Base-by-base conservation (phyloP, 2,797 vertebrate genomes). In the Hydrocynus forskahlii region DNA sequence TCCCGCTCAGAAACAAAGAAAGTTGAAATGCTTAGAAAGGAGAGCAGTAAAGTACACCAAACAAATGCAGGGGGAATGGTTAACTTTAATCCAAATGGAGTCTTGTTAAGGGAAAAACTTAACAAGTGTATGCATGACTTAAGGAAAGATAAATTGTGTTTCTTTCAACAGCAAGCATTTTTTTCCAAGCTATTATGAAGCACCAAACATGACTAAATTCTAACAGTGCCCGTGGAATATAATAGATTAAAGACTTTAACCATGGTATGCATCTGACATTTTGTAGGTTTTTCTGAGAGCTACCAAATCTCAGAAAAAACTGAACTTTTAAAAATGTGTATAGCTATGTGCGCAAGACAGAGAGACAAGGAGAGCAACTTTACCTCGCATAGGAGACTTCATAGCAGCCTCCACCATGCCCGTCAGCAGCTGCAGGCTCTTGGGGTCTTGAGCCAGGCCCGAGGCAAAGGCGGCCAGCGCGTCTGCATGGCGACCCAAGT, bases 391-490 rank as follows among this genome's bases (percentile, higher is more conserved):
- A 1, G 97, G 98, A 0, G 97, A 99, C 88, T 99, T 99, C 97
- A 99, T 99, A 92, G 97, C 97, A 0, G 98, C 98, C 92, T 99
- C 97, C 43, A 99, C 95, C 97, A 99, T 99, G 85, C 98, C 97
- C 78, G 99, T 96, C 88, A 99, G 93, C 2, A 99, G 96, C 94
- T 99, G 98, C 4, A 99, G 96, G 88, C 98, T 99, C 93, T 99
- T 99, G 94, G 98, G 97, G 88, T 99, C 98, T 84, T 99, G 98
- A 35, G 98, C 98, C 93, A 99, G 92, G 62, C 97, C 97, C 0
- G 97, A 99, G 0, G 98, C 97, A 83, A 99, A 99, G 0, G 98
- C 98, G 80, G 98, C 98, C 94, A 99, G 96, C 16, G 98, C 97
- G 76, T 99, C 97, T 81, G 97, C 98, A 95, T 99, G 97, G 82